These are phyloP conservation scores for Aplodontia rufa DNA, from an alignment of 2,113 vertebrate species.

Conservation along the genomic window DNA sequence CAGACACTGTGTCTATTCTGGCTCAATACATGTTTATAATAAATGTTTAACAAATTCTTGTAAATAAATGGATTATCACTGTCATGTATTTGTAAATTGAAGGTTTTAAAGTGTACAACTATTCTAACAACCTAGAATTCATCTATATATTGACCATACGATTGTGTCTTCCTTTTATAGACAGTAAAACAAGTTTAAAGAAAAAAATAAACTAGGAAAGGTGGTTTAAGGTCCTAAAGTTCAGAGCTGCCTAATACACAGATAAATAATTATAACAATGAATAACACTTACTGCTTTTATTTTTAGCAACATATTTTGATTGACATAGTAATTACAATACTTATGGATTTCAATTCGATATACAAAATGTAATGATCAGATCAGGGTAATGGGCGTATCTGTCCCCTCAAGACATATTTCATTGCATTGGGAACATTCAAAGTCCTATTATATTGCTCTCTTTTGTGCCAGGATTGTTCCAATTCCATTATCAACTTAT, in stretches of 20 bases:
- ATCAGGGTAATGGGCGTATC: not conserved
- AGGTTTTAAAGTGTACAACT: not conserved
- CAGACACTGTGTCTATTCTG: not conserved
- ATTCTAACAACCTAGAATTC: not conserved
- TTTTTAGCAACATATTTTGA: not conserved
- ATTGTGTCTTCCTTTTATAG: not conserved
- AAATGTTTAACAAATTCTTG: not conserved
- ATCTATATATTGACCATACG: not conserved
- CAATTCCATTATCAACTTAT: constrained; percentile 8
- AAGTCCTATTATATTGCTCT: not conserved
- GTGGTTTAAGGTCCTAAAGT: not conserved
- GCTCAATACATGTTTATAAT: not conserved
- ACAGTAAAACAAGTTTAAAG: not conserved
- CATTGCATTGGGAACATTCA: not conserved
- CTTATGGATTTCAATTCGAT: not conserved
- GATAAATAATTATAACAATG: constrained; percentile 7
- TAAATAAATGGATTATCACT: not conserved
- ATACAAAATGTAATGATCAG: not conserved
- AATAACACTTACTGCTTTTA: not conserved
- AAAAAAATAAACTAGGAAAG: constrained; percentile 3
- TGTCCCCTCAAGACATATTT: not conserved
- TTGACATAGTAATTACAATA: not conserved
- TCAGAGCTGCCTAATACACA: constrained; percentile 14
- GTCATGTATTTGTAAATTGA: not conserved
- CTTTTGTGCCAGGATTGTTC: not conserved